Percentiles rank a stretch among this genome's conserved stretches.
Evolutionary conservation across 2,113 vertebrate species (phyloP).

Genomic region (Neolamprologus ventralis): DNA sequence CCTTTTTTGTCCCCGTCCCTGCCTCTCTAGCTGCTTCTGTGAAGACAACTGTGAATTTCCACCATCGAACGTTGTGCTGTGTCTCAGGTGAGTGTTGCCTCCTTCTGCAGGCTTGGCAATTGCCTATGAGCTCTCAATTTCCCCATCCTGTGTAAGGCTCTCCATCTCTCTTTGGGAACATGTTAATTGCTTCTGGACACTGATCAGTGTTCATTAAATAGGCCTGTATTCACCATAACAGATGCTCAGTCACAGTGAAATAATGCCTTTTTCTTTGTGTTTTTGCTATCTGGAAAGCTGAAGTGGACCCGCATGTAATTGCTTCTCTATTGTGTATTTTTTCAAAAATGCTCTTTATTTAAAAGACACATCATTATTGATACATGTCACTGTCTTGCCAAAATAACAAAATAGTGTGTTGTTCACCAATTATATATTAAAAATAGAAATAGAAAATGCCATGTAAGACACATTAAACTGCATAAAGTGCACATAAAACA

Average conservation of each 20-base stretch:
- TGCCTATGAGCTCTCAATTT: neutral
- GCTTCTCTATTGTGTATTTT: neutral
- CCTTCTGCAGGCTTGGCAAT: slow-evolving; percentile 36
- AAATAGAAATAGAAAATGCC: neutral
- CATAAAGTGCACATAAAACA: neutral
- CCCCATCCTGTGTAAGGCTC: slow-evolving; percentile 1
- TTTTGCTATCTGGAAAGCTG: neutral
- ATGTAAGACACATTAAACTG: neutral
- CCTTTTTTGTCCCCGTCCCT: neutral
- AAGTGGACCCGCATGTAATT: neutral
- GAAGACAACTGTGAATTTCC: slow-evolving; percentile 23
- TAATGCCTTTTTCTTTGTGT: neutral
- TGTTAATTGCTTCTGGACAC: slow-evolving; percentile 64
- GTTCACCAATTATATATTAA: neutral
- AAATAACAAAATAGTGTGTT: neutral
- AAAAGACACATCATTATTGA: neutral
- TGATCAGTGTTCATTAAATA: slow-evolving; percentile 50
- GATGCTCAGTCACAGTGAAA: slow-evolving; percentile 39
- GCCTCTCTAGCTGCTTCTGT: neutral
- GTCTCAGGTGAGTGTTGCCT: slow-evolving; percentile 46
- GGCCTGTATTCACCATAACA: slow-evolving; percentile 22
- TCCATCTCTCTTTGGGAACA: slow-evolving; percentile 2
- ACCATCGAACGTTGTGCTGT: neutral
- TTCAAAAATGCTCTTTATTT: neutral
- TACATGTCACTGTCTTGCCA: neutral